These are phyloP conservation scores for Himalopsyche anomala DNA, from an alignment of 2,888 invertebrate species.

Conservation along the genomic window DNA sequence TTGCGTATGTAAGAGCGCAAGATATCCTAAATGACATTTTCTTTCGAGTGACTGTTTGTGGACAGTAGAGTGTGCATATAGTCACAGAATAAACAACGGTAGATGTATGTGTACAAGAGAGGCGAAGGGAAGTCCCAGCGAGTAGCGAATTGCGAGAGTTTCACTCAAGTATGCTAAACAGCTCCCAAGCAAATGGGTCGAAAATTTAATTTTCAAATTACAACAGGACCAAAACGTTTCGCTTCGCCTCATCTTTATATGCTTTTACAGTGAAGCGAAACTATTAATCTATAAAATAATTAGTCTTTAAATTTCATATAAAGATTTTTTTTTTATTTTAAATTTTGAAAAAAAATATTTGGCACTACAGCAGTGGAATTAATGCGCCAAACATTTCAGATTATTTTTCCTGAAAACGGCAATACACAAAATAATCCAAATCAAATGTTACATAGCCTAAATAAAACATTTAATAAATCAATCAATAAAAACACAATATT, in stretches of 20 bases:
- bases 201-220: conserved; percentile 50
- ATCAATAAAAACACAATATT: too few species aligned
- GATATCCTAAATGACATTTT: too few species aligned
- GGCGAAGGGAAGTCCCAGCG: neutral
- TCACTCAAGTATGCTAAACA: conserved; percentile 49
- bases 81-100: neutral
- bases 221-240: conserved; percentile 23
- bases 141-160: neutral
- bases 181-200: conserved; percentile 45
- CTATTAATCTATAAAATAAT: neutral
- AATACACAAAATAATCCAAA: too few species aligned
- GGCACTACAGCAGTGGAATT: too few species aligned
- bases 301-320: too few species aligned
- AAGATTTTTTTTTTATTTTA: too few species aligned
- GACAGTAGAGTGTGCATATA: neutral
- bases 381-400: too few species aligned
- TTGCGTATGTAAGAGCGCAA: too few species aligned
- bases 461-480: neutral
- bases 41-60: neutral
- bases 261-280: neutral
- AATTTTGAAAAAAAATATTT: too few species aligned
- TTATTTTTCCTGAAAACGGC: too few species aligned
- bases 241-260: conserved; percentile 28
- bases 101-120: neutral
- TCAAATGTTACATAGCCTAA: too few species aligned